Base-by-base conservation (phyloP, 2,888 invertebrate species). In the Craniophora ligustri region DNA sequence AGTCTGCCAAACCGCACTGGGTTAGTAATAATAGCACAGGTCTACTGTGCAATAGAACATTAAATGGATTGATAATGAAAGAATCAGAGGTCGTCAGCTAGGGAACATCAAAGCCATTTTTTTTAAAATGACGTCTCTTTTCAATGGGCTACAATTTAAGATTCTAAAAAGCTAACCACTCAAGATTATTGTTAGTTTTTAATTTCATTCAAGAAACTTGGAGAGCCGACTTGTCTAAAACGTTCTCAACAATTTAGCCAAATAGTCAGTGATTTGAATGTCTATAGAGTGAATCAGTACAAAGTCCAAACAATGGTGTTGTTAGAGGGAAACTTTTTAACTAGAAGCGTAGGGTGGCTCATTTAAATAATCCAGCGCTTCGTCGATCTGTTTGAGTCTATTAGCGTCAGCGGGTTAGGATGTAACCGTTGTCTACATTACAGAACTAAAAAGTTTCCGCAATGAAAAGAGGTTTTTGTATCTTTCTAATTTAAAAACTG, bases 361-460 rank as follows among this genome's bases (percentile, higher is more conserved):
- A 78, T 76, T 78, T 76, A 63, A 78, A 76, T 76, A 76, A 76
- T 76, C 72, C 56, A 47, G 55, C 51, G 61, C 63, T 62, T 70
- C 76, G 58, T 55, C 64, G 76, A 76, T 76, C 76, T 59, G 76
- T 69, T 67, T 60, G 54, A 62, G 51, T 58, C 62, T 69, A 78
- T 78, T 73, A 73, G 53, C 63, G 55, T 67, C 67, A 70, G 35
- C 15, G 46, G 30, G 34, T 38, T 67, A 74, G 64, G 5, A 50
- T 18, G 74, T 73, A 64, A 62, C 59, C 30, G 5, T n/a, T 28
- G 18, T 14, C 5, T 4, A 11, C 23, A 18, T n/a, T n/a, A n/a
- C n/a, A n/a, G n/a, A n/a, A n/a, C n/a, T n/a, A n/a, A n/a, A n/a
- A n/a, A n/a, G n/a, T n/a, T n/a, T n/a, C n/a, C n/a, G n/a, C n/a